These are phyloP conservation scores for Pachydiplax longipennis DNA, from an alignment of 2,888 invertebrate species.

Conservation along the genomic window DNA sequence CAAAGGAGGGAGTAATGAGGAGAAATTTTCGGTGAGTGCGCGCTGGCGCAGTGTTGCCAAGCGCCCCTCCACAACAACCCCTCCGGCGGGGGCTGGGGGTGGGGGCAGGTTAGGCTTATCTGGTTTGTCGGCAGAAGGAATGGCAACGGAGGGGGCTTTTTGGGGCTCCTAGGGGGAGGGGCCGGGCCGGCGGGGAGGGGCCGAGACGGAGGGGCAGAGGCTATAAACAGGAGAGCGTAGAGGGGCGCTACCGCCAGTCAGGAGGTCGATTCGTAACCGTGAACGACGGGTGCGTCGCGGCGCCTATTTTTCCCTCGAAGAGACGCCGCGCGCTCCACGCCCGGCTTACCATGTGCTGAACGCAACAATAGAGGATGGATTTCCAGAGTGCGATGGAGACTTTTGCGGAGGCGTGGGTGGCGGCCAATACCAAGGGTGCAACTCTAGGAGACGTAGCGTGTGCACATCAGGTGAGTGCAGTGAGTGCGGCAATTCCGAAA, in stretches of 20 bases:
- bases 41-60: slow-evolving; percentile 41
- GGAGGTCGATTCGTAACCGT: slow-evolving; percentile 29
- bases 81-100: neutral
- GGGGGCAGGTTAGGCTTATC: slow-evolving; percentile 44
- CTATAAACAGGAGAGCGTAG: slow-evolving; percentile 33
- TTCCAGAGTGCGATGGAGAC: slow-evolving; percentile 99
- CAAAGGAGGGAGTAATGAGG: neutral
- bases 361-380: slow-evolving; percentile 89
- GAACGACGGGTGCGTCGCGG: slow-evolving; percentile 18
- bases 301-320: neutral
- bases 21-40: neutral
- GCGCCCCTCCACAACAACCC: slow-evolving; percentile 14
- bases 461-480: slow-evolving; percentile 54
- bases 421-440: slow-evolving; percentile 79
- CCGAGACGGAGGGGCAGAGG: neutral
- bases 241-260: slow-evolving; percentile 40
- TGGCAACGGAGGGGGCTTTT: slow-evolving; percentile 5
- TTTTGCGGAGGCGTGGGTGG: slow-evolving; percentile 97
- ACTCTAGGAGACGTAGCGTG: slow-evolving; percentile 57
- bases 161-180: neutral
- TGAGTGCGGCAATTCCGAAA: too few relatives aligned
- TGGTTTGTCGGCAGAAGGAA: slow-evolving; percentile 39
- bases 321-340: neutral
- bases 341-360: neutral
- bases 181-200: neutral